A percentile compares a stretch with the other conserved stretches of the same genome.
Evolutionary conservation across 2,888 invertebrate genomes (phyloP).

Genomic region (Tinea pellionella): DNA sequence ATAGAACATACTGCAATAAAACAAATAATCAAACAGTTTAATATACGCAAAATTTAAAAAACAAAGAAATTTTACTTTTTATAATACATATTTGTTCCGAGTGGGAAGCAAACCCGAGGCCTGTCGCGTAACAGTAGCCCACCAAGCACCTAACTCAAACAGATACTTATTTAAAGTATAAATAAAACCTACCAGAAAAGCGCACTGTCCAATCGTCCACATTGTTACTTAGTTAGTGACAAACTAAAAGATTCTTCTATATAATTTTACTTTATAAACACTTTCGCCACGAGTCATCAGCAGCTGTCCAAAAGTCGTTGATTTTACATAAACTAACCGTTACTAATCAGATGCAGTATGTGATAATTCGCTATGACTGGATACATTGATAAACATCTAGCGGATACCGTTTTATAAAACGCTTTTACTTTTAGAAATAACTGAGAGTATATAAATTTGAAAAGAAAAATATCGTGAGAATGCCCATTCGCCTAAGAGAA

Average conservation of each 20-base stretch:
- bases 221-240: background rate
- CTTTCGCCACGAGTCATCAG: constrained; percentile 35
- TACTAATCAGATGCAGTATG: constrained; percentile 17
- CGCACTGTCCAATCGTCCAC: background rate
- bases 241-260: constrained; percentile 3
- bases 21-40: background rate
- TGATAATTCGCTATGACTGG: background rate
- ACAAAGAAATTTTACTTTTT: no score
- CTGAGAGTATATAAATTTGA: no score
- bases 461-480: no score
- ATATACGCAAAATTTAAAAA: no score
- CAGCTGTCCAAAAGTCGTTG: constrained; percentile 22
- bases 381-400: background rate
- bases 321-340: constrained; percentile 38
- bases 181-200: constrained; percentile 1
- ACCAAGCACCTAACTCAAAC: no score
- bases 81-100: no score
- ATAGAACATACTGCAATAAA: background rate
- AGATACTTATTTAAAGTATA: no score
- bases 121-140: no score
- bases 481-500: no score
- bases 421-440: no score
- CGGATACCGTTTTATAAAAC: background rate
- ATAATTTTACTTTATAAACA: constrained; percentile 33
- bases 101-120: no score